Evolutionary conservation across 2,888 invertebrate genomes (phyloP).

Genomic region (Drosophila neonasuta): DNA sequence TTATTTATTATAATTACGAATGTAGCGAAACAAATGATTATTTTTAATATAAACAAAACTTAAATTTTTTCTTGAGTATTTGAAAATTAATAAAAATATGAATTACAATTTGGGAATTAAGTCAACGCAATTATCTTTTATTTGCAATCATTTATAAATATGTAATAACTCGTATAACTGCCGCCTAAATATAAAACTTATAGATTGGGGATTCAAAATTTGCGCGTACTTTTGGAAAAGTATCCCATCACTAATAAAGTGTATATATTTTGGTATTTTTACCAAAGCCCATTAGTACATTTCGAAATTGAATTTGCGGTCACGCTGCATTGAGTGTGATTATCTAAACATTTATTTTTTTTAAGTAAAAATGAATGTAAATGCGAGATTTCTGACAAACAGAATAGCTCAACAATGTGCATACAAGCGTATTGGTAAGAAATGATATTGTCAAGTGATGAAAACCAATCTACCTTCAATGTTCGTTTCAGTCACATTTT

Average conservation of each 20-base stretch:
- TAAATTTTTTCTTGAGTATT: neutral
- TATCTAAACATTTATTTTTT: constrained; percentile 60
- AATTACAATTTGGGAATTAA: neutral
- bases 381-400: constrained; percentile 42
- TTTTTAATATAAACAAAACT: neutral
- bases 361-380: constrained; percentile 63
- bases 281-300: neutral
- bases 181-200: too few species aligned
- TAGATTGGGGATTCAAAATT: neutral
- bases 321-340: constrained; percentile 45
- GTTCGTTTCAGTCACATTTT: constrained; percentile 61
- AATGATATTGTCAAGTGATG: too few species aligned
- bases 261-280: neutral
- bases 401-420: constrained; percentile 47
- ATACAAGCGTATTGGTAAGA: constrained; percentile 64
- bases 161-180: too few species aligned
- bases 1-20: neutral
- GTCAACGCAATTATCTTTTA: too few species aligned
- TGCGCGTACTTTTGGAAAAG: neutral
- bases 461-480: neutral
- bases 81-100: neutral
- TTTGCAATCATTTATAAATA: too few species aligned
- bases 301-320: neutral
- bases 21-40: neutral
- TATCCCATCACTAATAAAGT: neutral